These are phyloP conservation scores for Phrynosoma blainvillii DNA, from an alignment of 2,113 vertebrate genomes.

Conservation along the genomic window DNA sequence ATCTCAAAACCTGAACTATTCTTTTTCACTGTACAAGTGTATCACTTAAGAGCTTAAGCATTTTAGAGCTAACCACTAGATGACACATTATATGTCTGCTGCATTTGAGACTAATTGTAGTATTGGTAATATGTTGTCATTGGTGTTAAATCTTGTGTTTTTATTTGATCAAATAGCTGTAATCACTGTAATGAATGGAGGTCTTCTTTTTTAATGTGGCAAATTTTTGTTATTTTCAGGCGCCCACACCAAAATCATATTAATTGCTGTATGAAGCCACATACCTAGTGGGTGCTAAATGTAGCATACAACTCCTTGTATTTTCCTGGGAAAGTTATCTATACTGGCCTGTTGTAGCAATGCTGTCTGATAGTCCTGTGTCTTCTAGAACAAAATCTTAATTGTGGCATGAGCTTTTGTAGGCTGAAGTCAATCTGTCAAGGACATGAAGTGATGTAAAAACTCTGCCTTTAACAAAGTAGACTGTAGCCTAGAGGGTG, in stretches of 20 bases:
- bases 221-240: background rate
- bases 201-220: background rate
- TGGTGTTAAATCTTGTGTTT: background rate
- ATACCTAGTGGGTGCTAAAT: background rate
- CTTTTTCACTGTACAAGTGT: fast-evolving
- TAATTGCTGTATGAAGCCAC: background rate
- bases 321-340: background rate
- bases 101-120: background rate
- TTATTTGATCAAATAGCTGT: background rate
- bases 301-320: background rate
- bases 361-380: background rate
- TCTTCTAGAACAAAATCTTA: background rate
- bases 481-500: background rate
- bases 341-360: background rate
- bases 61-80: background rate
- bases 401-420: background rate
- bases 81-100: too few species aligned
- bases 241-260: background rate
- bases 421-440: background rate
- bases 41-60: fast-evolving
- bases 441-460: background rate
- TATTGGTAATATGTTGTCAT: background rate
- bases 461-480: background rate
- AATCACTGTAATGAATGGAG: background rate
- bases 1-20: background rate